Evolutionary conservation across 1,140 invertebrate species (phyloP).

Genomic region (Tetramorium alpestre): DNA sequence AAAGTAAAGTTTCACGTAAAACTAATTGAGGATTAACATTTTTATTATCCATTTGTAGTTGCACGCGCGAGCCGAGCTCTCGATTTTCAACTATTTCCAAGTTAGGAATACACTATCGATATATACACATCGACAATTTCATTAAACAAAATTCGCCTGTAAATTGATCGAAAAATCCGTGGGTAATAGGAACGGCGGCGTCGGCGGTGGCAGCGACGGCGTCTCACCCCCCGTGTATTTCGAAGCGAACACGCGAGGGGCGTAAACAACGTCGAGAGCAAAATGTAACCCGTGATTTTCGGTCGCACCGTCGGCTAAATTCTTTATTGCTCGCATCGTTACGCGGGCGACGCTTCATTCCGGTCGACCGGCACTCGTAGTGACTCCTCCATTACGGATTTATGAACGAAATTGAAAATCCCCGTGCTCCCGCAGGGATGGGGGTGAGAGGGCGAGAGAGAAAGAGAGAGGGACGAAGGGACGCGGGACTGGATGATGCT

Average conservation of each 20-base stretch:
- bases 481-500: conserved; percentile 28
- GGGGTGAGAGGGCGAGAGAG: neutral
- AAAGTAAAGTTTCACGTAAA: neutral
- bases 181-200: conserved; percentile 25
- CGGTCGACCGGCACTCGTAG: conserved; percentile 65
- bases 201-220: neutral
- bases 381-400: conserved; percentile 73
- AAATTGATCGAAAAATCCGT: conserved; percentile 38
- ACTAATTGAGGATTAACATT: neutral
- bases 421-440: conserved; percentile 47
- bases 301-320: conserved; percentile 32
- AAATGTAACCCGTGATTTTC: conserved; percentile 62
- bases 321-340: conserved; percentile 67
- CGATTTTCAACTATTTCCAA: neutral
- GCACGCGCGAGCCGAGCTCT: neutral
- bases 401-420: conserved; percentile 76
- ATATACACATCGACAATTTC: conserved; percentile 18
- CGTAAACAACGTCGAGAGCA: conserved; percentile 19
- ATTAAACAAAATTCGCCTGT: conserved; percentile 36
- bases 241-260: conserved; percentile 17
- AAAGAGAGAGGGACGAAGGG: neutral
- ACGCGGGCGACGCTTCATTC: conserved; percentile 66
- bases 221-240: neutral
- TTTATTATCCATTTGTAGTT: neutral
- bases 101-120: neutral